phyloP scores from a whole-genome alignment of 2,797 vertebrate genomes.

The Hydrocynus forskahlii region DNA sequence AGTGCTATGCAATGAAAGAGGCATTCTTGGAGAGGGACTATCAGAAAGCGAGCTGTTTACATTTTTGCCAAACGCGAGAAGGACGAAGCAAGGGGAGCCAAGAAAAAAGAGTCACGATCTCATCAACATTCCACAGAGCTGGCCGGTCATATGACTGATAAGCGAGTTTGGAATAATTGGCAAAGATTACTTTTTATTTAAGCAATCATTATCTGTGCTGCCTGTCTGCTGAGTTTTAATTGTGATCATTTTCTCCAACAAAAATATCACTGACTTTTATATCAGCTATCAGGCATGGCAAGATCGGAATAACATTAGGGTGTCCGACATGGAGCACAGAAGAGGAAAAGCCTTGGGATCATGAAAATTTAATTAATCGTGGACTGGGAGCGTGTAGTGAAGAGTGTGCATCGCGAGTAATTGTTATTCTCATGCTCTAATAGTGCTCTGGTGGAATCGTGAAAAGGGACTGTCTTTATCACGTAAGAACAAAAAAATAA shows the following conservation, averaged over 20 bases:
- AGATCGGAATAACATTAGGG: conserved; percentile 64
- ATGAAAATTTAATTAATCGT: conserved; percentile 55
- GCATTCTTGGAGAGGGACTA: conserved; percentile 21
- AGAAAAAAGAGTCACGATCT: conserved; percentile 63
- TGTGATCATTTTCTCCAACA: conserved; percentile 61
- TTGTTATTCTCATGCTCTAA: conserved; percentile 17
- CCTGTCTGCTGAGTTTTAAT: conserved; percentile 65
- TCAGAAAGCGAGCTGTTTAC: conserved; percentile 65
- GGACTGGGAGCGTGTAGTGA: conserved; percentile 4
- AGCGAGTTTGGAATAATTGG: conserved; percentile 73
- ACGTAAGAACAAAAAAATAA: neutral
- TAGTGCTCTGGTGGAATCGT: neutral
- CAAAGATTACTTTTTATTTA: conserved; percentile 74
- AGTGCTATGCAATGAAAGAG: conserved; percentile 5
- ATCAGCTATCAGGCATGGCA: conserved; percentile 62
- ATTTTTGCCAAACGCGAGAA: conserved; percentile 67
- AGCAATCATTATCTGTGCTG: conserved; percentile 64
- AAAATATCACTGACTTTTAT: conserved; percentile 64
- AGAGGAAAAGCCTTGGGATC: conserved; percentile 58
- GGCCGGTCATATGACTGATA: conserved; percentile 70
- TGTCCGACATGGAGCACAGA: conserved; percentile 52
- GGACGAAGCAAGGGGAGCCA: conserved; percentile 71
- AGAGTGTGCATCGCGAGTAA: conserved; percentile 14
- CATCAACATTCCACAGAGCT: conserved; percentile 68
- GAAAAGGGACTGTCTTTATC: conserved; percentile 13